phyloP scores from a whole-genome alignment of 1,140 invertebrate species.

The Papilio helenus region DNA sequence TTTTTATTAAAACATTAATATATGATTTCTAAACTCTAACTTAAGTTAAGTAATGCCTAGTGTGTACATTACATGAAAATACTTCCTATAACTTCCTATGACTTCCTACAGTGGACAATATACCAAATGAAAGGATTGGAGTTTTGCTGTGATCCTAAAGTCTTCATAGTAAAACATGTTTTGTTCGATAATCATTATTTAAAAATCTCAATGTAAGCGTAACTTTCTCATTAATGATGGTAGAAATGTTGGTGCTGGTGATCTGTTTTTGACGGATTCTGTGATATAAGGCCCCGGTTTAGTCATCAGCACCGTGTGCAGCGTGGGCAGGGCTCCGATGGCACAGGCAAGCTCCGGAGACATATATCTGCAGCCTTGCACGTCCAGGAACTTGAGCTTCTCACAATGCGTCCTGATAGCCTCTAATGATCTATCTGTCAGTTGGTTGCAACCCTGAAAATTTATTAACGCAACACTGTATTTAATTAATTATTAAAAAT shows the following conservation, averaged over 20 bases:
- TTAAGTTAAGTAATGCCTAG: too few relatives aligned
- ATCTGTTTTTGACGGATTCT: conserved; percentile 71
- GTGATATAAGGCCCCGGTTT: conserved; percentile 77
- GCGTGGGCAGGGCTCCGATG: conserved; percentile 75
- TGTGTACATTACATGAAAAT: too few relatives aligned
- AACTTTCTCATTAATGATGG: conserved; percentile 71
- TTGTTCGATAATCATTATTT: neutral
- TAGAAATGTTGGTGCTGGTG: conserved; percentile 67
- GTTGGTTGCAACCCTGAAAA: conserved; percentile 85
- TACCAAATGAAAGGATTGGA: too few relatives aligned
- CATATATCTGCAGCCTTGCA: conserved; percentile 84
- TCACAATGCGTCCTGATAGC: conserved; percentile 84
- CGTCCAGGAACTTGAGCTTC: conserved; percentile 83
- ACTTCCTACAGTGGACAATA: too few relatives aligned
- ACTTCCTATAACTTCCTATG: too few relatives aligned
- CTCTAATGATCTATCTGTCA: conserved; percentile 86
- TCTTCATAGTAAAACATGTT: neutral
- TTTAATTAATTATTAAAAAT: too few relatives aligned
- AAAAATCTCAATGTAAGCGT: conserved; percentile 61
- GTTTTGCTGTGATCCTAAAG: too few relatives aligned
- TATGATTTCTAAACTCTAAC: too few relatives aligned
- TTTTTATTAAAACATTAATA: too few relatives aligned
- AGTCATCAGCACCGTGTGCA: conserved; percentile 78
- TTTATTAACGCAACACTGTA: conserved; percentile 6
- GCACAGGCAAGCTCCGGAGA: conserved; percentile 82